Evolutionary conservation across 2,797 vertebrate species (phyloP).

Genomic region (Sebastes hubbsi): DNA sequence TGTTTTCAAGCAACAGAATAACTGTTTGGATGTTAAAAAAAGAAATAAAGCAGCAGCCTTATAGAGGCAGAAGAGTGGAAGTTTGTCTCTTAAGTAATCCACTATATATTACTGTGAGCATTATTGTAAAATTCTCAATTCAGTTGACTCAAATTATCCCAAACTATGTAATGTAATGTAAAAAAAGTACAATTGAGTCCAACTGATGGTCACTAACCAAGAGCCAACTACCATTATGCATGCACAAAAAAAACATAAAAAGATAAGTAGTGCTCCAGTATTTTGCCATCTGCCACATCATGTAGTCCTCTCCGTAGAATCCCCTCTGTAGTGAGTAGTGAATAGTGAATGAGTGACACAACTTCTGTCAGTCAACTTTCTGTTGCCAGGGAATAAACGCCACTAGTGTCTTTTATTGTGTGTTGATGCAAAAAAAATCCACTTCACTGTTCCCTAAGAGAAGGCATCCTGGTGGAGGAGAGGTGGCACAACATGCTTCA

Average conservation of each 20-base stretch:
- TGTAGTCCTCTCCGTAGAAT: not conserved
- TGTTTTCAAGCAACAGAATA: not conserved
- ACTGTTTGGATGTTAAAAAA: not conserved
- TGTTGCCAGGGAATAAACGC: not conserved
- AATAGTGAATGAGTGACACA: not conserved
- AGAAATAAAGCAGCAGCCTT: too few relatives aligned
- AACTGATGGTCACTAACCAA: not conserved
- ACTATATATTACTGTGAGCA: not conserved
- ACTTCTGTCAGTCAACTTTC: not conserved
- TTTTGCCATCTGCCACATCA: not conserved
- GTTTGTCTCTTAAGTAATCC: not conserved
- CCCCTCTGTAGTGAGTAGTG: not conserved
- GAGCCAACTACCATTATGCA: not conserved
- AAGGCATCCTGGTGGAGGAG: not conserved
- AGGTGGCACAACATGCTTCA: not conserved
- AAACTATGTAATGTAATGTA: not conserved
- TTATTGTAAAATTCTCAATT: not conserved
- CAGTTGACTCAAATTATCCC: not conserved
- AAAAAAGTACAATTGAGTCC: not conserved
- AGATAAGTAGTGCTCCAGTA: not conserved
- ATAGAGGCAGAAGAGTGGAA: not conserved
- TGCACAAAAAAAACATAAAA: not conserved
- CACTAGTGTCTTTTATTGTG: not conserved
- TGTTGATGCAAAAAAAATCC: not conserved
- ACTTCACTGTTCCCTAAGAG: not conserved